phyloP scores from a whole-genome alignment of 2,113 vertebrate species.

The Clupea harengus region DNA sequence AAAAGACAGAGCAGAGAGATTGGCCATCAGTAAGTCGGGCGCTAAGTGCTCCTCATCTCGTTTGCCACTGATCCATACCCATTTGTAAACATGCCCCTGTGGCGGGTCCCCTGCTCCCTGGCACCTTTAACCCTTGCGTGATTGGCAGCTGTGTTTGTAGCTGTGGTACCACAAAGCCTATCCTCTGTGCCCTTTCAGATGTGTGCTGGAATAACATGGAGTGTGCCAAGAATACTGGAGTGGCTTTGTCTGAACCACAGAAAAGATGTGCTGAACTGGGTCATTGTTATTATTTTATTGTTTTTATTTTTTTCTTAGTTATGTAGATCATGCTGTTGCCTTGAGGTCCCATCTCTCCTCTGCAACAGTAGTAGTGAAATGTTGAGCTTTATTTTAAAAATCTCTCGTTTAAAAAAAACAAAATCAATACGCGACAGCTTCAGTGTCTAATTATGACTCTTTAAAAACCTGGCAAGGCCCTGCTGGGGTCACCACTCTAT shows the following conservation, averaged over 20 bases:
- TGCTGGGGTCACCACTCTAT: background rate
- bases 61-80: background rate
- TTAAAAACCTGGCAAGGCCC: background rate
- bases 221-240: background rate
- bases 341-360: background rate
- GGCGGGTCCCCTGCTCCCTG: background rate
- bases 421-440: background rate
- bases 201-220: background rate
- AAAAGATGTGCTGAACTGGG: background rate
- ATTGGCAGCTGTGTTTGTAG: background rate
- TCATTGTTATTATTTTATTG: background rate
- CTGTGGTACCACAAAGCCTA: background rate
- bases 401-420: background rate
- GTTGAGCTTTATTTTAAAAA: background rate
- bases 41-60: background rate
- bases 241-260: background rate
- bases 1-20: background rate
- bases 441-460: background rate
- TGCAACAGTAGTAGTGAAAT: background rate
- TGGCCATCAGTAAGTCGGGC: background rate
- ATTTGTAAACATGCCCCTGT: background rate
- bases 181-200: background rate
- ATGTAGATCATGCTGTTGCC: background rate
- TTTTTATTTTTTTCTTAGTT: background rate
- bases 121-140: background rate